Conservation (phyloP, 2,797 vertebrate species). For the Trachurus trachurus region DNA sequence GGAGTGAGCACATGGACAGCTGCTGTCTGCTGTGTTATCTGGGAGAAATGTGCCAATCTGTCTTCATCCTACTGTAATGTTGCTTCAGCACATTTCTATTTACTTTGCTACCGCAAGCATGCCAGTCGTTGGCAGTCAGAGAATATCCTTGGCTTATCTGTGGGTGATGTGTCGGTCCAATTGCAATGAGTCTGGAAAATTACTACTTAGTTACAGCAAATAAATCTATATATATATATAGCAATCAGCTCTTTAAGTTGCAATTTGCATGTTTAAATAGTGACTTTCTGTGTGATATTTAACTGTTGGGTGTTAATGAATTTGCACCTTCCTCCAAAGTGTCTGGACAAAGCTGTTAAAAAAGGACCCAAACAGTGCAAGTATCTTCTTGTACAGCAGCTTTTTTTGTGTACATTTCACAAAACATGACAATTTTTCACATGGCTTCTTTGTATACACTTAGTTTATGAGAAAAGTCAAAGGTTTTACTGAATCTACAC, state of each 20-base stretch:
- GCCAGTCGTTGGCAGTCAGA: background rate
- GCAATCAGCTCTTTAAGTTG: background rate
- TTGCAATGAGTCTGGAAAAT: slow-evolving; percentile 3
- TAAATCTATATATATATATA: background rate
- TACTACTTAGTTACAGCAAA: background rate
- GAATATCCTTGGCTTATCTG: slow-evolving; percentile 24
- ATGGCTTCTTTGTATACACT: background rate
- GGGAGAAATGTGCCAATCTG: slow-evolving; percentile 29
- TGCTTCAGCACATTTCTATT: slow-evolving; percentile 28
- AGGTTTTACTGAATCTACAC: background rate
- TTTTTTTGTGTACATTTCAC: background rate
- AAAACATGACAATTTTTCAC: background rate
- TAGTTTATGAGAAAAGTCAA: background rate
- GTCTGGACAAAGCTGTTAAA: slow-evolving; percentile 22
- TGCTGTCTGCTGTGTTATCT: slow-evolving; percentile 41
- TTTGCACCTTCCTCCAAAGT: slow-evolving; percentile 42
- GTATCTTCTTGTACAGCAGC: background rate
- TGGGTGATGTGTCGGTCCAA: slow-evolving; percentile 2
- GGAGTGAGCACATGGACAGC: background rate
- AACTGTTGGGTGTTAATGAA: slow-evolving; percentile 35
- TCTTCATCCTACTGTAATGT: slow-evolving; percentile 26
- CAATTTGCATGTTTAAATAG: slow-evolving; percentile 22
- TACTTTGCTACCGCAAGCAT: slow-evolving; percentile 10
- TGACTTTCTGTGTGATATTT: slow-evolving; percentile 57
- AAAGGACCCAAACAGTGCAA: background rate